phyloP scores from a whole-genome alignment of 2,113 vertebrate species.

The Calonectris borealis region DNA sequence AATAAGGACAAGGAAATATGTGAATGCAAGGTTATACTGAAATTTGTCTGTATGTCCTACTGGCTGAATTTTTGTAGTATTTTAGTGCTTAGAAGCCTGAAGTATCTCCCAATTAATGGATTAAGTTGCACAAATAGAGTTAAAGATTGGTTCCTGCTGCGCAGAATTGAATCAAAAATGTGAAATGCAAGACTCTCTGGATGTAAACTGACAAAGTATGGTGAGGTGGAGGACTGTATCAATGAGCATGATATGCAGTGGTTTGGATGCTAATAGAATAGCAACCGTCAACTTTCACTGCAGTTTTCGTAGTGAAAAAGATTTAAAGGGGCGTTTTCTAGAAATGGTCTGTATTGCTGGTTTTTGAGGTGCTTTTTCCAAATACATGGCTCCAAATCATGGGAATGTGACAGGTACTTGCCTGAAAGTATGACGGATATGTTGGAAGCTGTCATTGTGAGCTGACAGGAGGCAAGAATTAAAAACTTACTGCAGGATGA shows the following conservation, averaged over 20 bases:
- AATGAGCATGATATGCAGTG: not conserved
- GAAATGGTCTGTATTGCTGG: not conserved
- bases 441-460: not conserved
- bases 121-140: not conserved
- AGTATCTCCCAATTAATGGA: not conserved
- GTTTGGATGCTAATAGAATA: not conserved
- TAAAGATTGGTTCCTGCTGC: not conserved
- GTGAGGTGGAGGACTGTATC: not conserved
- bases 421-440: not conserved
- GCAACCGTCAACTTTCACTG: not conserved
- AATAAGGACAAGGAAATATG: not conserved
- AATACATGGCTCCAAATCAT: not conserved
- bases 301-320: not conserved
- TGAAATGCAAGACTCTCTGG: not conserved
- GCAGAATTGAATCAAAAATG: not conserved
- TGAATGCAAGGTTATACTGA: not conserved
- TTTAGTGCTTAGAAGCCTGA: not conserved
- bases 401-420: fast-evolving
- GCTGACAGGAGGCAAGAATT: not conserved
- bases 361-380: not conserved
- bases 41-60: not conserved
- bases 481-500: not conserved
- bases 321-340: not conserved
- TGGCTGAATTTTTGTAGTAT: not conserved
- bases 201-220: not conserved